phyloP scores from a whole-genome alignment of 2,797 vertebrate species.

The Danio tinwini region DNA sequence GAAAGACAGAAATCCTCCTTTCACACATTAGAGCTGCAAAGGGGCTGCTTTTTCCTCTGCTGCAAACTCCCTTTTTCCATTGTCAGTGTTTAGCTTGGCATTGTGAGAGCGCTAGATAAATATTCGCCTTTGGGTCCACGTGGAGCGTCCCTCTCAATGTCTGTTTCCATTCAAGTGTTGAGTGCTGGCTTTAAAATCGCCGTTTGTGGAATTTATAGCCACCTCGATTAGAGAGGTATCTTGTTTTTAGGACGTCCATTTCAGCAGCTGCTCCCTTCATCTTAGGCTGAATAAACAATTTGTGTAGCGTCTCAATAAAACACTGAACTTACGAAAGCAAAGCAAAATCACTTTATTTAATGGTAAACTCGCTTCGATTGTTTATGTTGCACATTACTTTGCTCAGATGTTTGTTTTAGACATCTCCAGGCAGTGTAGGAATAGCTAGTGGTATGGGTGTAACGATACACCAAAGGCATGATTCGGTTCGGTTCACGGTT shows the following conservation, averaged over 20 bases:
- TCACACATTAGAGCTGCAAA: constrained; percentile 38
- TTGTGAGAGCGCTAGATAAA: constrained; percentile 58
- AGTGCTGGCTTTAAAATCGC: constrained; percentile 70
- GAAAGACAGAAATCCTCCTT: constrained; percentile 11
- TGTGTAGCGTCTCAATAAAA: neutral
- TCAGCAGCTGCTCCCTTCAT: constrained; percentile 56
- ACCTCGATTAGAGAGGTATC: constrained; percentile 62
- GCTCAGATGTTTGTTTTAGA: neutral
- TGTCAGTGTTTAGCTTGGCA: constrained; percentile 66
- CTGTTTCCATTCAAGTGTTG: constrained; percentile 75
- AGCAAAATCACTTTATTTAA: neutral
- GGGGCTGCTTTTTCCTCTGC: constrained; percentile 57
- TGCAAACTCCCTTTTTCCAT: constrained; percentile 51
- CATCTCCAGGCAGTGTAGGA: neutral
- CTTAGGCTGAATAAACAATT: neutral
- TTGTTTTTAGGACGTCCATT: constrained; percentile 49
- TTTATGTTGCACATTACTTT: neutral
- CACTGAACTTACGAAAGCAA: neutral
- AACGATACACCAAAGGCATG: too few relatives aligned
- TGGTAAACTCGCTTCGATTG: neutral
- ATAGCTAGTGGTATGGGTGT: too few relatives aligned
- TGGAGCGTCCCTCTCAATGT: constrained; percentile 65
- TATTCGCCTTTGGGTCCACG: constrained; percentile 53
- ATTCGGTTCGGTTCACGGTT: too few relatives aligned
- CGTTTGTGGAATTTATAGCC: constrained; percentile 69